Percentiles rank a stretch among this genome's conserved stretches.
Evolutionary conservation across 2,113 vertebrate species (phyloP).

Genomic region (Peromyscus leucopus): DNA sequence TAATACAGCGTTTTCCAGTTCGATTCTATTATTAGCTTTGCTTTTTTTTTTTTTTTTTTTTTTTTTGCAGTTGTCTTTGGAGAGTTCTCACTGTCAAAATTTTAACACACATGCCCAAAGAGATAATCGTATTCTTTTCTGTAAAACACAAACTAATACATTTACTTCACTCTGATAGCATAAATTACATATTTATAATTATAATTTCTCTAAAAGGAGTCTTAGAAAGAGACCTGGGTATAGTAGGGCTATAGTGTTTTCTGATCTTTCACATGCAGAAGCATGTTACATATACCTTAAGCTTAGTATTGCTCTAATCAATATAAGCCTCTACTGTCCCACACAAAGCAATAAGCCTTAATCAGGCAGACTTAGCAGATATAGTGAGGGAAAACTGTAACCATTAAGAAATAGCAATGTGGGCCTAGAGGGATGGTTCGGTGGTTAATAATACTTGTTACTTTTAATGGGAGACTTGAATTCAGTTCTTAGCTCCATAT

Average conservation of each 20-base stretch:
- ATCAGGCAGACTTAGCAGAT: background rate
- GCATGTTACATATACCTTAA: background rate
- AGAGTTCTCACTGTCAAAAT: background rate
- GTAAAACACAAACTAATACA: background rate
- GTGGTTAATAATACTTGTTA: background rate
- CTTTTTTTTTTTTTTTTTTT: too few species aligned
- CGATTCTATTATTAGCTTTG: background rate
- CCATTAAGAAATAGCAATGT: background rate
- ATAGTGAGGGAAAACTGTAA: background rate
- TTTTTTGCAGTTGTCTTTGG: background rate
- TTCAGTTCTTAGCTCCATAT: background rate
- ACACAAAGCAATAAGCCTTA: background rate
- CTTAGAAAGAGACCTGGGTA: background rate
- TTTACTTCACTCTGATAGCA: slow-evolving; percentile 10
- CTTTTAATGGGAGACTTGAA: background rate
- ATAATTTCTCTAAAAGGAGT: slow-evolving; percentile 2
- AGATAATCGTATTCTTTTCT: slow-evolving; percentile 3
- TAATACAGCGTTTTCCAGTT: background rate
- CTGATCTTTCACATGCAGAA: background rate
- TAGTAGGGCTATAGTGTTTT: background rate
- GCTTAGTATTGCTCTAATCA: background rate
- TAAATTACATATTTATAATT: slow-evolving; percentile 52
- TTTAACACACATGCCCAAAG: background rate
- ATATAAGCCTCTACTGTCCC: background rate
- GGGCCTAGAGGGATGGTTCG: background rate